These are phyloP conservation scores for Pomatorhinus ruficollis DNA, from an alignment of 2,113 vertebrate genomes.

Conservation along the genomic window DNA sequence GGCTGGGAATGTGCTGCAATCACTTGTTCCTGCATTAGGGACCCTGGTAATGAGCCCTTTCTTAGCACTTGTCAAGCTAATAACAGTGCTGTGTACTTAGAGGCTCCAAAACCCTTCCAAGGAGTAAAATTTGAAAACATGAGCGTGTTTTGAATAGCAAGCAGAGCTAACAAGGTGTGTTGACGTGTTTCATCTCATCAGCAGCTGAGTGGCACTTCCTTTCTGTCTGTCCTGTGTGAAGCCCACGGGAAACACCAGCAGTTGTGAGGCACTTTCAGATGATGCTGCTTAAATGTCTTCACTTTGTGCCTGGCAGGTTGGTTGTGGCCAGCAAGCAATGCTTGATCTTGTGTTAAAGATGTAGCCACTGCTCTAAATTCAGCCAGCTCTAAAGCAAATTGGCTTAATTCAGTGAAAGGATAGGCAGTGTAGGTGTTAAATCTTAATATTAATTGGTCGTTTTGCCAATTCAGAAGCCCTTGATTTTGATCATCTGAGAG, in stretches of 20 bases:
- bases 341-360: neutral
- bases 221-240: neutral
- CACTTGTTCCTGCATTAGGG: neutral
- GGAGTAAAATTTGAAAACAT: neutral
- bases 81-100: neutral
- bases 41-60: neutral
- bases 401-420: neutral
- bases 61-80: neutral
- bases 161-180: neutral
- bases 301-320: neutral
- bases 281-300: neutral
- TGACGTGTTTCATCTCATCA: neutral
- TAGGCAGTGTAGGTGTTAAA: neutral
- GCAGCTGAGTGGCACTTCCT: neutral
- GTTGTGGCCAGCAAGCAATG: neutral
- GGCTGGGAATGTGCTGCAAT: neutral
- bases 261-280: rapidly evolving
- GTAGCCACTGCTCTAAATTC: neutral
- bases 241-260: rapidly evolving
- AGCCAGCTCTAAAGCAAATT: neutral
- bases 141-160: neutral
- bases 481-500: neutral
- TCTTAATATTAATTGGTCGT: neutral
- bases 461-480: neutral
- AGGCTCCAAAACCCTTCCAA: neutral